Evolutionary conservation across 1,140 invertebrate genomes (phyloP), one percentile per base, ranked within the genome.

Genomic region (Hydropsyche tenuis): DNA sequence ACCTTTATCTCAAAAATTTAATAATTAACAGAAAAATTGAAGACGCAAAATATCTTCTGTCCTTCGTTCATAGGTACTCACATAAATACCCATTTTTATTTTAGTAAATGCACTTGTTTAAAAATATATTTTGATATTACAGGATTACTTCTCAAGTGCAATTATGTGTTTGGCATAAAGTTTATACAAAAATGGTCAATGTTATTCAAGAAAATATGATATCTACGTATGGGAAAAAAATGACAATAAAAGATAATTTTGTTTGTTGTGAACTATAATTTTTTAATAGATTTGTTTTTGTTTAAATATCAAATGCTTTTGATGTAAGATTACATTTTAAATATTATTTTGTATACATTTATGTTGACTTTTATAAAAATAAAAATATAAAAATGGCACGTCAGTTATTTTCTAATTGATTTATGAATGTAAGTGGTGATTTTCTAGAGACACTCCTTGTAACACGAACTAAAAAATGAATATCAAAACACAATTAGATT

Each of bases 131-230:
- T 42, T 43, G 22, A 30, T 25, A 71, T 74, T 74, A 16, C 37
- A 76, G 75, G 25, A 53, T 25, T 1, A 60, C 70, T 37, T 27
- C 6, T 46, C 30, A 65, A 11, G n/a, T 48, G 23, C 16, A 27
- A n/a, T 22, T 23, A 7, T 77, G 76, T 48, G 75, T 78, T 9
- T 86, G 85, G 85, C 79, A 78, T 51, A 73, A 81, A 42, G 82
- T 81, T 0, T 82, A 80, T 75, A 73, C 81, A 72, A 48, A 75
- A 76, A 79, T 84, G 48, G 70, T 80, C 30, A 79, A 80, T 45
- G 69, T 80, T 77, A 81, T 85, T 18, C 85, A 86, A 80, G 82
- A 82, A 78, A 76, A 81, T 16, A 86, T 86, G 85, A 18, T 85
- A 25, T 79, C 79, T 78, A 78, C 85, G 22, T 86, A 85, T 79